Evolutionary conservation across 2,113 vertebrate species (phyloP).

Genomic region (Microtus oregoni): DNA sequence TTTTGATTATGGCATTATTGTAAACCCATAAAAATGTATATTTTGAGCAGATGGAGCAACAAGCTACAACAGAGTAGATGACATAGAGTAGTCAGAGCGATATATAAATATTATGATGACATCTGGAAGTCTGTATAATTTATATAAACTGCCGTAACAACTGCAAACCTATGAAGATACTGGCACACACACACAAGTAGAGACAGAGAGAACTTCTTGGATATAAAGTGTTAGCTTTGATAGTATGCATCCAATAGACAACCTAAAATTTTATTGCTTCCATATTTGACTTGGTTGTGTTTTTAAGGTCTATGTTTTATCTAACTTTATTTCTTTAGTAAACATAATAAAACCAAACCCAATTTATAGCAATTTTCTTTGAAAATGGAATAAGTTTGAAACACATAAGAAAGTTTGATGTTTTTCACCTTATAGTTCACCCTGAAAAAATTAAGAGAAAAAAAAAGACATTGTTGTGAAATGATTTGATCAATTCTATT

Average conservation of each 20-base stretch:
- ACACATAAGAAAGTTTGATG: conserved; percentile 26
- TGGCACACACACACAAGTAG: not conserved
- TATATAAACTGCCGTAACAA: conserved; percentile 71
- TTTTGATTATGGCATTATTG: conserved; percentile 84
- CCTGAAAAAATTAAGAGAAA: conserved; percentile 21
- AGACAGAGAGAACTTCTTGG: conserved; percentile 2
- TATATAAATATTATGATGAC: conserved; percentile 80
- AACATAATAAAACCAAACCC: not conserved
- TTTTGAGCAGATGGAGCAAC: conserved; percentile 84
- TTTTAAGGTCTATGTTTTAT: conserved; percentile 71
- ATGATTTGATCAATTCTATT: conserved; percentile 72
- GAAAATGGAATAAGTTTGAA: not conserved
- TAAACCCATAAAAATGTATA: conserved; percentile 84
- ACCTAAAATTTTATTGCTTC: conserved; percentile 51
- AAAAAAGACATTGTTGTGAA: conserved; percentile 50
- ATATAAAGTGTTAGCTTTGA: conserved; percentile 71
- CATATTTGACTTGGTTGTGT: conserved; percentile 58
- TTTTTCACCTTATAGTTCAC: conserved; percentile 4
- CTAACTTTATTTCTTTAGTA: conserved; percentile 63
- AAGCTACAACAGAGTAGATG: conserved; percentile 75
- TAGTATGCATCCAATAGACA: conserved; percentile 28
- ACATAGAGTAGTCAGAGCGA: conserved; percentile 78
- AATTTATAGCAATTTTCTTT: conserved; percentile 10
- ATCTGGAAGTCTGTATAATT: conserved; percentile 81
- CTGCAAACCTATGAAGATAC: conserved; percentile 59